Evolutionary conservation across 2,113 vertebrate genomes (phyloP).

Genomic region (Isichthys henryi): DNA sequence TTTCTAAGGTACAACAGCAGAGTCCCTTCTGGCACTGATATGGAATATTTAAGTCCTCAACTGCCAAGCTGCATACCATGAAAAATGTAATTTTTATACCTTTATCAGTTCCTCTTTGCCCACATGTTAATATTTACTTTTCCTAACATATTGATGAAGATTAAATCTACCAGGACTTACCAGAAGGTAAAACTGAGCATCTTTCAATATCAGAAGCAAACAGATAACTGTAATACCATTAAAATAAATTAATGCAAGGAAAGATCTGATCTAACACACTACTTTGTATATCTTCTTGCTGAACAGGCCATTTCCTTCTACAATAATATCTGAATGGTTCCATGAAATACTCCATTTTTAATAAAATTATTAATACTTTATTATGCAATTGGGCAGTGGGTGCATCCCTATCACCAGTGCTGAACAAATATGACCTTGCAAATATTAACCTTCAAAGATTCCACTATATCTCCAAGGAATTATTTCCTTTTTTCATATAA

Average conservation of each 20-base stretch:
- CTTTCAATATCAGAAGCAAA: slow-evolving; percentile 4
- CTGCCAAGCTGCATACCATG: slow-evolving; percentile 11
- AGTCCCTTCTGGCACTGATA: background rate
- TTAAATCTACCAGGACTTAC: slow-evolving; percentile 24
- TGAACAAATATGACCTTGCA: background rate
- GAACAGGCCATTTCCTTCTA: background rate
- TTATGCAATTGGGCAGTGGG: background rate
- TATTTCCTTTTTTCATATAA: background rate
- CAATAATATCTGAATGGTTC: background rate
- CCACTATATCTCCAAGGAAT: background rate
- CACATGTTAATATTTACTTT: slow-evolving; percentile 30
- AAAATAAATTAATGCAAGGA: background rate
- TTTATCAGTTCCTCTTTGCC: slow-evolving; percentile 39
- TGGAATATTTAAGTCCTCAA: background rate
- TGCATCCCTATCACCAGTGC: background rate
- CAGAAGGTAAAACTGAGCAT: slow-evolving; percentile 24
- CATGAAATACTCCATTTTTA: background rate
- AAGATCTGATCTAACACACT: background rate
- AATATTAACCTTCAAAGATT: background rate
- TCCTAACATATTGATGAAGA: background rate
- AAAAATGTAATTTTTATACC: slow-evolving; percentile 30
- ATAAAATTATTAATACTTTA: slow-evolving; percentile 1
- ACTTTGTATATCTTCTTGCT: background rate
- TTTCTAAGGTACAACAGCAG: background rate
- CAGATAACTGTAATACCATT: slow-evolving; percentile 19